Evolutionary conservation across 1,140 invertebrate species (phyloP).

Genomic region (Goniozus legneri): DNA sequence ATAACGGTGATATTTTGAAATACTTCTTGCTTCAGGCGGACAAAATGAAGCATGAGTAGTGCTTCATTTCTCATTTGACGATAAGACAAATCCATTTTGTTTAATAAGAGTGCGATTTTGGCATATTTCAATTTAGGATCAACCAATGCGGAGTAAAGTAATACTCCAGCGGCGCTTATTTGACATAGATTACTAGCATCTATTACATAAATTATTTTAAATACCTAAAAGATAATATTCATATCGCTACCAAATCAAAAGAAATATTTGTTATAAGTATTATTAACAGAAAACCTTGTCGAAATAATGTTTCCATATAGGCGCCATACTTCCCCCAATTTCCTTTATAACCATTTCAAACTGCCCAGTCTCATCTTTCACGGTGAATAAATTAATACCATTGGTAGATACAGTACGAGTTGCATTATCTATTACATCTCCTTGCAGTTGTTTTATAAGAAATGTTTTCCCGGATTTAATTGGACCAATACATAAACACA

Average conservation of each 20-base stretch:
- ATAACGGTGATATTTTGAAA: conserved; percentile 63
- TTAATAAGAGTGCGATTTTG: conserved; percentile 70
- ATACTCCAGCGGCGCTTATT: conserved; percentile 74
- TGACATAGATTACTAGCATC: conserved; percentile 77
- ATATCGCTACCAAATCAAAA: background rate
- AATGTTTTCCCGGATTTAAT: conserved; percentile 76
- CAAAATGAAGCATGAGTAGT: conserved; percentile 71
- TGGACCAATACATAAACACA: conserved; percentile 72
- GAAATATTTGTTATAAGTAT: background rate
- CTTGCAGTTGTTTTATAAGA: conserved; percentile 70
- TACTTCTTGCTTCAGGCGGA: conserved; percentile 63
- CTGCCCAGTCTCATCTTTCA: conserved; percentile 55
- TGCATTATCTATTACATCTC: conserved; percentile 65
- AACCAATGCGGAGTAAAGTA: conserved; percentile 70
- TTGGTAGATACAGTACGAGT: conserved; percentile 73
- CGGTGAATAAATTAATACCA: conserved; percentile 69
- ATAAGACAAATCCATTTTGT: conserved; percentile 80
- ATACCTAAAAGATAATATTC: conserved; percentile 28
- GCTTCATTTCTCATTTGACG: conserved; percentile 80
- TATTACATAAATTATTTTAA: conserved; percentile 72
- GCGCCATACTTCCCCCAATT: conserved; percentile 75
- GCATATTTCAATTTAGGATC: conserved; percentile 63
- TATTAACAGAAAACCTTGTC: conserved; percentile 47
- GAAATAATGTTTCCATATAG: conserved; percentile 74
- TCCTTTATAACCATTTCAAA: conserved; percentile 58